These are phyloP conservation scores for Orientallactaga bullata DNA, from an alignment of 2,113 vertebrate species.

Conservation along the genomic window DNA sequence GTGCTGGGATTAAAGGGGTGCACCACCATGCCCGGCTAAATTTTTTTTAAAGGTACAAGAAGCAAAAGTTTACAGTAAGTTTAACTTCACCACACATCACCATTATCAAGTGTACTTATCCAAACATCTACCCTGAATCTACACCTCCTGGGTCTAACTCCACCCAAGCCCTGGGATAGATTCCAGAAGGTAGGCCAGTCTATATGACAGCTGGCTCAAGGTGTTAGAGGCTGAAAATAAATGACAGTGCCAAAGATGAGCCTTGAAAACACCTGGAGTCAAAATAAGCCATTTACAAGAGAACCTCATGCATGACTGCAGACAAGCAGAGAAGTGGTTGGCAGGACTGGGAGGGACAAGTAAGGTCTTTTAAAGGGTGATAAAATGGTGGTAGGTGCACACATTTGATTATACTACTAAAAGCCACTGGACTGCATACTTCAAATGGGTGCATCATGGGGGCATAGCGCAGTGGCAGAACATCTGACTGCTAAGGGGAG, in stretches of 20 bases:
- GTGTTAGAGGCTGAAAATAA: background rate
- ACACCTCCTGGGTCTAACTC: background rate
- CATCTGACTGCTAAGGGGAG: too few relatives aligned
- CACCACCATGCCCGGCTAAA: too few relatives aligned
- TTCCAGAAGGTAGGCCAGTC: background rate
- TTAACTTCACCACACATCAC: background rate
- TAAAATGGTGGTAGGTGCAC: fast-evolving
- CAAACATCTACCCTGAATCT: background rate
- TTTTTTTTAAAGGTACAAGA: background rate
- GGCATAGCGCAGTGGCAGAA: too few relatives aligned
- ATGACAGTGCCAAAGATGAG: background rate
- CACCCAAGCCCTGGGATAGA: background rate
- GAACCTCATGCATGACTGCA: background rate
- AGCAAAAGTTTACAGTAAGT: background rate
- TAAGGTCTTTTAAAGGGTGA: background rate
- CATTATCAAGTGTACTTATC: background rate
- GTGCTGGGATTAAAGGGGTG: too few relatives aligned
- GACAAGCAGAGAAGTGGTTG: background rate
- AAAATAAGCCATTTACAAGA: background rate
- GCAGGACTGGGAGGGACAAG: too few relatives aligned
- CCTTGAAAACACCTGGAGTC: background rate
- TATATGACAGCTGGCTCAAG: fast-evolving
- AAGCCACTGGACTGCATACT: background rate
- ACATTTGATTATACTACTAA: background rate
- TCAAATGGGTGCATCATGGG: background rate